These are phyloP conservation scores for Paragorgia papillata DNA, from an alignment of 92 coral and sea anemone species.

Conservation along the genomic window DNA sequence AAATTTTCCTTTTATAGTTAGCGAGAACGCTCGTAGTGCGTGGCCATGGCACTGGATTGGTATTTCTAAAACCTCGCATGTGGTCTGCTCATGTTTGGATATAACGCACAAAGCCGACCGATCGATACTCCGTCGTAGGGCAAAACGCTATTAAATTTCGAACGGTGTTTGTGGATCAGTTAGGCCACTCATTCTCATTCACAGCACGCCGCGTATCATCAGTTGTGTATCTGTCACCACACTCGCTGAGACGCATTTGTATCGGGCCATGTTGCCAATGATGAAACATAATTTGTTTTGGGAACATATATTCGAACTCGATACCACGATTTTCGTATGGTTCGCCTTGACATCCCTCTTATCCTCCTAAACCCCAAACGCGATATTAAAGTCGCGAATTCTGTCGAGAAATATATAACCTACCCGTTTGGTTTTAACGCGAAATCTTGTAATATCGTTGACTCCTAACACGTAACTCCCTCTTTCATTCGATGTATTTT, in stretches of 20 bases:
- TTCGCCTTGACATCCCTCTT: neutral
- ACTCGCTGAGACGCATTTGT: constrained; percentile 32
- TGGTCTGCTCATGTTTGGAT: constrained; percentile 37
- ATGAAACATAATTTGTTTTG: constrained; percentile 12
- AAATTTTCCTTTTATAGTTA: too few relatives aligned
- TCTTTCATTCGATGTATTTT: too few relatives aligned
- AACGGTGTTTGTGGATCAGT: constrained; percentile 28
- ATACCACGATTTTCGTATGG: neutral
- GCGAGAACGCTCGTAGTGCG: too few relatives aligned
- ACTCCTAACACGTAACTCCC: neutral
- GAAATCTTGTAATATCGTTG: too few relatives aligned
- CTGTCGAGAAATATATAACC: too few relatives aligned
- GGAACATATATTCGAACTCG: neutral
- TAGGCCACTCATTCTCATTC: constrained; percentile 3
- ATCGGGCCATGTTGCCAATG: constrained; percentile 32
- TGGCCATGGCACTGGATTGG: neutral
- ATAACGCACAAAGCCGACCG: constrained; percentile 12
- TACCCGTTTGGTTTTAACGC: too few relatives aligned
- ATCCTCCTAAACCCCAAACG: too few relatives aligned
- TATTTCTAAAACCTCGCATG: constrained; percentile 34
- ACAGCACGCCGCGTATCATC: constrained; percentile 23
- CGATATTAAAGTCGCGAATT: too few relatives aligned
- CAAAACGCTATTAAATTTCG: constrained; percentile 20
- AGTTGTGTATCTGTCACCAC: constrained; percentile 27
- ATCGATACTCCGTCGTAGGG: constrained; percentile 12